Conservation (phyloP, 2,888 invertebrate genomes). For the Stenolophus ochropezus region DNA sequence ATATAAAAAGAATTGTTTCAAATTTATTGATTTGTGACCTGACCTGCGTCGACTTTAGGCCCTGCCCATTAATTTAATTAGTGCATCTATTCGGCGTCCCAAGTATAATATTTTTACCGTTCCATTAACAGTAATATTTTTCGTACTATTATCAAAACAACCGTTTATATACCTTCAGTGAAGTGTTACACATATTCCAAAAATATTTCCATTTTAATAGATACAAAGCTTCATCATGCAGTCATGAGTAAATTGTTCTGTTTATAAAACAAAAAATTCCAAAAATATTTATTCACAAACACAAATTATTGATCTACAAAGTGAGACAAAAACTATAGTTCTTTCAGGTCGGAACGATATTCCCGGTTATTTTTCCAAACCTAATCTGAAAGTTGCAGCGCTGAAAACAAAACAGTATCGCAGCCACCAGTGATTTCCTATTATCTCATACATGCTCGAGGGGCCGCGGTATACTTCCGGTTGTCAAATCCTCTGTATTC, state of each 20-base stretch:
- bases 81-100: too few relatives aligned
- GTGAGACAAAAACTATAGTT: neutral
- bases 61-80: too few relatives aligned
- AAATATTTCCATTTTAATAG: too few relatives aligned
- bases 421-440: neutral
- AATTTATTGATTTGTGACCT: too few relatives aligned
- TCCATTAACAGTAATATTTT: too few relatives aligned
- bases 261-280: neutral
- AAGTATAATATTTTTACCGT: too few relatives aligned
- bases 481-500: neutral
- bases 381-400: neutral
- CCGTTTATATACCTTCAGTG: too few relatives aligned
- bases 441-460: slow-evolving; percentile 8
- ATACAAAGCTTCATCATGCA: too few relatives aligned
- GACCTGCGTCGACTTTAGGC: too few relatives aligned
- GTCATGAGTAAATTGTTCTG: neutral
- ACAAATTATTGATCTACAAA: neutral
- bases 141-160: too few relatives aligned
- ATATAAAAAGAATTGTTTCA: too few relatives aligned
- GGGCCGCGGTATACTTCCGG: neutral
- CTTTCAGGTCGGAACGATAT: neutral
- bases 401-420: neutral
- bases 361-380: neutral
- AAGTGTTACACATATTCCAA: too few relatives aligned
- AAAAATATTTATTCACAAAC: neutral